These are phyloP conservation scores for Leiothrix lutea DNA, from an alignment of 2,113 vertebrate species.

Conservation along the genomic window DNA sequence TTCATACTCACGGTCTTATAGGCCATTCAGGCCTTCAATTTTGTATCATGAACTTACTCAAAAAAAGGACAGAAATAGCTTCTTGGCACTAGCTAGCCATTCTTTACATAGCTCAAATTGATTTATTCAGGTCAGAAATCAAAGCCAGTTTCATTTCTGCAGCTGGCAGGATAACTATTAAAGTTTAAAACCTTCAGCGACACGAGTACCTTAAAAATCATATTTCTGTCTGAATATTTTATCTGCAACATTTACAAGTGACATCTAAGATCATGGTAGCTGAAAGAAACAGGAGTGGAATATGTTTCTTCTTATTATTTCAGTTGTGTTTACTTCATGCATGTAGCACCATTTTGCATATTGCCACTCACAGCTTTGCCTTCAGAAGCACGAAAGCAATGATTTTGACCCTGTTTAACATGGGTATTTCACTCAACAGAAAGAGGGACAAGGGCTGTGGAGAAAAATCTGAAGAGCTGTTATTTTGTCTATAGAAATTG, in stretches of 20 bases:
- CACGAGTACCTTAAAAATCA: background rate
- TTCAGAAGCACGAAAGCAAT: background rate
- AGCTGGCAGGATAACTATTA: conserved; percentile 18
- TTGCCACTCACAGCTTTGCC: background rate
- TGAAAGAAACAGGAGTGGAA: background rate
- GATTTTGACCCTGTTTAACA: background rate
- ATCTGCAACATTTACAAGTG: background rate
- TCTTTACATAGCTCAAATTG: background rate
- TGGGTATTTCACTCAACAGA: background rate
- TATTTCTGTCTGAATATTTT: conserved; percentile 25
- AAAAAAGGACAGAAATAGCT: background rate
- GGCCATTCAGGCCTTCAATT: background rate
- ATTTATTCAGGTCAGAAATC: conserved; percentile 48
- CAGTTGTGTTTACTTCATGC: background rate
- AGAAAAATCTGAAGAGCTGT: background rate
- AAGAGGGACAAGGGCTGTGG: background rate
- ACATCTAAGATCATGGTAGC: background rate
- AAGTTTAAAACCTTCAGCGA: conserved; percentile 12
- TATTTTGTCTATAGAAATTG: background rate
- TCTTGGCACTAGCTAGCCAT: background rate
- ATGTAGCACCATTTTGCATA: background rate
- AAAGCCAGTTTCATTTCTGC: conserved; percentile 19
- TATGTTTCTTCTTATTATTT: background rate
- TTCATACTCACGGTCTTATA: background rate
- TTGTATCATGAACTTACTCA: background rate